Base-by-base conservation (phyloP, 2,888 invertebrate genomes). In the Coelopa pilipes region DNA sequence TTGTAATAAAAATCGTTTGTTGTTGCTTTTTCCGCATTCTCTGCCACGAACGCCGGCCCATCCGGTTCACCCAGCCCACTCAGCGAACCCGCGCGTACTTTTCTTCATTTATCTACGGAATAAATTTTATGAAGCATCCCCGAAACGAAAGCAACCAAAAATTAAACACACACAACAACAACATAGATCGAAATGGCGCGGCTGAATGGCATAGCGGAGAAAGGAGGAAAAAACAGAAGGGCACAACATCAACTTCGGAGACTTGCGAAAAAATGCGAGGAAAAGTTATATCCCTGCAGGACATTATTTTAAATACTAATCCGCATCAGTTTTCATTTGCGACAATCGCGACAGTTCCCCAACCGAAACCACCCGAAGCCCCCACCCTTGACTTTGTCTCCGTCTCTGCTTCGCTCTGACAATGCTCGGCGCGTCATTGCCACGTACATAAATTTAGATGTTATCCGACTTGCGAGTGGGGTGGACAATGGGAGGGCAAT, bases 271-370 rank as follows among this genome's bases (percentile, higher is more conserved):
- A 76, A 76, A 76, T 80, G 67, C 72, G 69, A 63, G 72, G 81
- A 77, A 80, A 81, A 86, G 81, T 84, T 83, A 85, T 85, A 83
- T 85, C 86, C 82, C 83, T 85, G 86, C 84, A 86, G 86, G 85
- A 86, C 84, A 85, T 85, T 85, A 85, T 86, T 86, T 85, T 82
- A 85, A 83, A 86, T 83, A 85, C 86, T 85, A 86, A 85, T 85
- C 85, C 85, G 83, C 84, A 85, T 82, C 86, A 85, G 86, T 85
- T 86, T 85, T 86, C 81, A 83, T 84, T 81, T 81, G 84, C 73
- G 80, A 81, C 68, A 68, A 45, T 68, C 45, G 34, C 34, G 62
- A n/a, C n/a, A n/a, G n/a, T n/a, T 15, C 21, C 21, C 12, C 21
- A 7, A 21, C n/a, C 45, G 19, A 13, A 12, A 24, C 3, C 47